A percentile compares a stretch with the other conserved stretches of the same genome.
These are phyloP conservation scores for Hydra vulgaris DNA, from an alignment of 30 jellyfish, hydroid and myxozoan species.

Conservation along the genomic window DNA sequence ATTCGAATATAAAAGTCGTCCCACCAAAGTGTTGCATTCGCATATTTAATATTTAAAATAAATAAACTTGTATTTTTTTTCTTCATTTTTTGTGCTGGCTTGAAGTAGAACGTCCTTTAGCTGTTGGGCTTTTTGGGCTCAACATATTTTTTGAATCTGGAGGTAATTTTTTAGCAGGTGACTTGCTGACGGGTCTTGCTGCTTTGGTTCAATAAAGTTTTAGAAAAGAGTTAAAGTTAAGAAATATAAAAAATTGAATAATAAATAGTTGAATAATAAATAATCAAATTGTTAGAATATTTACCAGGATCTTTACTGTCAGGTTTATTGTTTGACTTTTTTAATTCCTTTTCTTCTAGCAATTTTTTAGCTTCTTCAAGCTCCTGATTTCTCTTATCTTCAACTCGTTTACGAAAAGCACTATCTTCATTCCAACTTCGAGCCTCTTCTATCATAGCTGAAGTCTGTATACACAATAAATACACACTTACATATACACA, in stretches of 20 bases:
- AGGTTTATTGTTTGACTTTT: not conserved
- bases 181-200: not conserved
- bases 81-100: not conserved
- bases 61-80: too few species aligned
- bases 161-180: not conserved
- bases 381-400: slow-evolving; percentile 54
- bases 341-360: slow-evolving; percentile 46
- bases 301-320: not conserved
- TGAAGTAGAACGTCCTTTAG: not conserved
- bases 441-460: slow-evolving; percentile 85
- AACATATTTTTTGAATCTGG: not conserved
- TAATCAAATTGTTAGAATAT: not conserved
- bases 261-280: not conserved
- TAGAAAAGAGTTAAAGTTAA: not conserved
- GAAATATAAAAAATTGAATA: not conserved
- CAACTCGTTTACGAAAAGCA: slow-evolving; percentile 42
- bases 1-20: too few species aligned
- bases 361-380: slow-evolving; percentile 45
- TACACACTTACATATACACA: not conserved
- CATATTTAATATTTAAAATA: too few species aligned
- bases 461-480: slow-evolving; percentile 17
- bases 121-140: not conserved
- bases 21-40: too few species aligned
- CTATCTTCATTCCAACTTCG: slow-evolving; percentile 70
- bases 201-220: not conserved